These are phyloP conservation scores for Cettia cetti DNA, from an alignment of 2,113 vertebrate species.

Conservation along the genomic window DNA sequence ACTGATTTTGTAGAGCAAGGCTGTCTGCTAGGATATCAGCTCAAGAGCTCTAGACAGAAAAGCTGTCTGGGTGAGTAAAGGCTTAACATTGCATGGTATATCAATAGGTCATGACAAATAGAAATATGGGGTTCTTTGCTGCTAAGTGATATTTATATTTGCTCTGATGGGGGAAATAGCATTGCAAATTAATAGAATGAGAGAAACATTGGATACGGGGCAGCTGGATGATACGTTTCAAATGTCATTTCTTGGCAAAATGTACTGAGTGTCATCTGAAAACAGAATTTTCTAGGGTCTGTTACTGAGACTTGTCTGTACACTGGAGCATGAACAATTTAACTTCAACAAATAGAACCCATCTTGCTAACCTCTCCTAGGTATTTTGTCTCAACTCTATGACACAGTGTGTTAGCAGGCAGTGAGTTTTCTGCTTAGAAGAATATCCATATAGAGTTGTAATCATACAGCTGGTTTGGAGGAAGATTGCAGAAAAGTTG, in stretches of 20 bases:
- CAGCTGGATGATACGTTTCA: background rate
- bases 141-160: background rate
- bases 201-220: background rate
- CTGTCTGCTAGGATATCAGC: background rate
- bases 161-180: background rate
- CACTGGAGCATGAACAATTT: background rate
- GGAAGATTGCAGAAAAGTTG: background rate
- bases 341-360: background rate
- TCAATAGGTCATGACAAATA: background rate
- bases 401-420: background rate
- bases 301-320: background rate
- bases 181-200: background rate
- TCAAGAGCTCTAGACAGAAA: background rate
- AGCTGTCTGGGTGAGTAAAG: background rate
- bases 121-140: background rate
- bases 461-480: background rate
- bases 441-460: background rate
- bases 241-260: background rate
- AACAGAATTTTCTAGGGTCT: background rate
- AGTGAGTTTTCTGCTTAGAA: background rate
- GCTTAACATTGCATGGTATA: fast-evolving
- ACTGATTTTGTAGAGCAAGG: background rate
- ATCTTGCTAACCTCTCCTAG: background rate
- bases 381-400: background rate
- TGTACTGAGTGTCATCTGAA: background rate